Base-by-base conservation (phyloP, 2,113 vertebrate species). In the Ophiodon elongatus region DNA sequence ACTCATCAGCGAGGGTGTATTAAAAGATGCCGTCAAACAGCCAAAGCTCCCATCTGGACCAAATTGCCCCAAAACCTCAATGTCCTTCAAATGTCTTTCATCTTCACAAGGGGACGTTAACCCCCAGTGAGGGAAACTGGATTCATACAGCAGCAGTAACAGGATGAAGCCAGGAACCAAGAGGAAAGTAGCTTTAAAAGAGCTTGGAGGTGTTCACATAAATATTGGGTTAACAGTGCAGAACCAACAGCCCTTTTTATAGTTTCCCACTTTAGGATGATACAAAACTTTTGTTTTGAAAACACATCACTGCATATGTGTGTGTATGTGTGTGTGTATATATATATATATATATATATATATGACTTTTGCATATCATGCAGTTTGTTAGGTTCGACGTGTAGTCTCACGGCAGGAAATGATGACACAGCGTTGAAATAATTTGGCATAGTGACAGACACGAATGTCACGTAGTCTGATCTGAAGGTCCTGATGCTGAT, bases 31-130 rank as follows among this genome's bases (percentile, higher is more conserved):
- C 39, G 37, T 57, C 17, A 43, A 43, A 67, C 35, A 57, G 64
- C 52, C 50, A 43, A 60, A 59, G 27, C 65, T 59, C 52, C 76
- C 76, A 60, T 78, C 76, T 78, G 76, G 52, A 69, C 27, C 76
- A 69, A 69, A 69, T 3, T 69, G 27, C 65, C 65, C 50, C 60
- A 25, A 60, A 59, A 45, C 39, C 37, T 59, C 52, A 19, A 35
- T 13, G 52, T 59, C 52, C 64, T 57, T 29, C 27, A 43, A 25
- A 68, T 8, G 25, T 4, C 19, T 67, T 29, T 14, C 25, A 33
- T 59, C 19, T 33, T n/a, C 64, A 23, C 25, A 29, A 7, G 2
- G 59, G 50, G 47, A 41, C 15, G 31, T 8, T 23, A 17, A 41
- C 10, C 9, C 6, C 11, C 35, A 19, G 43, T 8, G 45, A 39